A percentile compares a stretch with the other conserved stretches of the same genome.
These are phyloP conservation scores for Suricata suricatta DNA, from an alignment of 2,113 vertebrate species.

Conservation along the genomic window DNA sequence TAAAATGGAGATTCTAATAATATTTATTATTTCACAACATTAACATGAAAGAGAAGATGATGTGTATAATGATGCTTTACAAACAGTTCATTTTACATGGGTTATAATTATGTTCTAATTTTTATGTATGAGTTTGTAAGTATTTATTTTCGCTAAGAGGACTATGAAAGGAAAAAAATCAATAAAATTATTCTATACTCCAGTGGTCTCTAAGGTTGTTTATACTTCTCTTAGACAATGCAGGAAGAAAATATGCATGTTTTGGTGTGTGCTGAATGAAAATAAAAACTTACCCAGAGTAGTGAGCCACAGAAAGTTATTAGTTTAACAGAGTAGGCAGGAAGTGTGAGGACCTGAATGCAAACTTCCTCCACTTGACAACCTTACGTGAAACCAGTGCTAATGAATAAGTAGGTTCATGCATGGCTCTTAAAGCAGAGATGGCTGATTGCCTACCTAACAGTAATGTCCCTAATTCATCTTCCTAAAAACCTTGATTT, in stretches of 20 bases:
- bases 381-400: not conserved
- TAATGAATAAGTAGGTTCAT: not conserved
- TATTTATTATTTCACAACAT: not conserved
- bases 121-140: slow-evolving; percentile 1
- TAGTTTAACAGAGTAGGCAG: not conserved
- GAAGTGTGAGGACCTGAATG: not conserved
- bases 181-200: not conserved
- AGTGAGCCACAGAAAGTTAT: not conserved
- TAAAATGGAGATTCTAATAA: not conserved
- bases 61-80: not conserved
- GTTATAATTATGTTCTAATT: slow-evolving; percentile 10
- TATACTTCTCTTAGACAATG: not conserved
- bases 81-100: not conserved
- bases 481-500: not conserved
- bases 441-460: not conserved
- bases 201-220: slow-evolving; percentile 7
- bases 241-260: not conserved
- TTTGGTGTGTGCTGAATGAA: not conserved
- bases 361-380: not conserved
- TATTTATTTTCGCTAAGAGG: slow-evolving; percentile 27
- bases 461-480: not conserved
- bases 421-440: not conserved
- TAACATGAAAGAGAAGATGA: not conserved
- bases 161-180: not conserved
- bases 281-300: not conserved